Conservation (phyloP, 2,888 invertebrate species). For the Ophion ventricosus region DNA sequence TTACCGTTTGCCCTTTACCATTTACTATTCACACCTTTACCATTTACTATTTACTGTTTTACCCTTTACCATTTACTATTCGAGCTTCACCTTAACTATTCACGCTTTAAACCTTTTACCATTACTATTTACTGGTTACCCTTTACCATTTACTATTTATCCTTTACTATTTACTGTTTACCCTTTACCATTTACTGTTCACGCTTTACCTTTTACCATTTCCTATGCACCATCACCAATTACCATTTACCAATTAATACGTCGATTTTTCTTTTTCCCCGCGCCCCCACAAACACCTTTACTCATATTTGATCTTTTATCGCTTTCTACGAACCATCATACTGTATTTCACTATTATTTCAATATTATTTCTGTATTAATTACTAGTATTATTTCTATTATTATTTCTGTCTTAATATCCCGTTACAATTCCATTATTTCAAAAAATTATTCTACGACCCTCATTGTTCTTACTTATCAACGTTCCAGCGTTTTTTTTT, state of each 20-base stretch:
- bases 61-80: background rate
- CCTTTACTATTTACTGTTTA: background rate
- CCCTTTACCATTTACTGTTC: background rate
- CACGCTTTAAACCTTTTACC: background rate
- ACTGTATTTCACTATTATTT: too few species aligned
- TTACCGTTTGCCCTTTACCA: background rate
- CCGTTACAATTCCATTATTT: background rate
- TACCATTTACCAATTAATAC: background rate
- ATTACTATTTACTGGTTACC: background rate
- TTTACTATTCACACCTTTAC: background rate
- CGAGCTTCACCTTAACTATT: background rate
- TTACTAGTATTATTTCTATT: too few species aligned
- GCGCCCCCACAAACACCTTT: background rate
- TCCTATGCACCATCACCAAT: too few species aligned
- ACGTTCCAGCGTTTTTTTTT: background rate
- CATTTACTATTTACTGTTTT: background rate
- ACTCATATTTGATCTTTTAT: too few species aligned
- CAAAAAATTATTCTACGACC: too few species aligned
- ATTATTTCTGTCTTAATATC: background rate
- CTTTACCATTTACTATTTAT: background rate
- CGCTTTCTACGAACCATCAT: too few species aligned
- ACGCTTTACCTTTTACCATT: too few species aligned
- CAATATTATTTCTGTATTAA: too few species aligned
- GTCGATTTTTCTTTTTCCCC: background rate
- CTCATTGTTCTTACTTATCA: background rate